phyloP scores from a whole-genome alignment of 1,140 invertebrate species.

The Pseudomyrmex cubaensis region DNA sequence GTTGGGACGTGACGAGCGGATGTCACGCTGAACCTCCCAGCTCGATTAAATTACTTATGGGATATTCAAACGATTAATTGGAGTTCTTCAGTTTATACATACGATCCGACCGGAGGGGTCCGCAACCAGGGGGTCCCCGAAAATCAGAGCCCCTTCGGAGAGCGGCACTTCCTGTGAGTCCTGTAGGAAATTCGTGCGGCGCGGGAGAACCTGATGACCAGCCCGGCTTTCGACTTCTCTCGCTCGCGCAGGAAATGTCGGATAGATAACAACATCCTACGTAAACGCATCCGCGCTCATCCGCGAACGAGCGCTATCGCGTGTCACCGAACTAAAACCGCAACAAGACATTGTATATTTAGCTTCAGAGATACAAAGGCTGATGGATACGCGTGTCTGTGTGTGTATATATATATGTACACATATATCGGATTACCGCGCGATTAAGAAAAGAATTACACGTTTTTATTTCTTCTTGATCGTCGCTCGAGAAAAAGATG shows the following conservation, averaged over 20 bases:
- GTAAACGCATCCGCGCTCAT: constrained; percentile 48
- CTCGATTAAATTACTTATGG: constrained; percentile 40
- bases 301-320: constrained; percentile 47
- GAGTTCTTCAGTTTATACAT: constrained; percentile 5
- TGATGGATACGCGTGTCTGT: neutral
- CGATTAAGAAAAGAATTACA: constrained; percentile 3
- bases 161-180: constrained; percentile 14
- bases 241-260: constrained; percentile 48
- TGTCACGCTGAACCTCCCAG: constrained; percentile 14
- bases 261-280: constrained; percentile 66
- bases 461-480: neutral
- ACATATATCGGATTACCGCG: constrained; percentile 18
- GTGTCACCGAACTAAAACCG: constrained; percentile 60
- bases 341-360: constrained; percentile 53
- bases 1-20: constrained; percentile 16
- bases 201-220: neutral
- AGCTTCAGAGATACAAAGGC: constrained; percentile 32
- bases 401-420: no score
- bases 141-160: neutral
- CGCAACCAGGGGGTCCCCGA: neutral
- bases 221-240: constrained; percentile 15
- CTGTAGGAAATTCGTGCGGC: neutral
- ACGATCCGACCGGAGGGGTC: constrained; percentile 21
- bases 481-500: neutral
- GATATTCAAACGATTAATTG: constrained; percentile 34